Evolutionary conservation across 2,888 invertebrate genomes (phyloP).

Genomic region (Acanthococcus lagerstroemiae): DNA sequence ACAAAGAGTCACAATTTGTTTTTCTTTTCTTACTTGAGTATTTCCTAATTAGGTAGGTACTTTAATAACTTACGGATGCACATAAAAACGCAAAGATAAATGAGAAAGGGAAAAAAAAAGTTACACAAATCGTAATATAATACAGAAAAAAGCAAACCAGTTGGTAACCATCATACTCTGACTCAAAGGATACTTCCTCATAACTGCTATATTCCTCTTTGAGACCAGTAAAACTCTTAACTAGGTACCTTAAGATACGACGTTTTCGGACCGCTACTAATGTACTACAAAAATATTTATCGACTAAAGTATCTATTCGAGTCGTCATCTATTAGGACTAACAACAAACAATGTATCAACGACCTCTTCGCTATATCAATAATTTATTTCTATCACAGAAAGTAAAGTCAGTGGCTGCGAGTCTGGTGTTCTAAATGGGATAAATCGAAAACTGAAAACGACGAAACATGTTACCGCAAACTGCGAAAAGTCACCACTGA

Average conservation of each 20-base stretch:
- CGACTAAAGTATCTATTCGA: neutral
- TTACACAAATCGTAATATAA: neutral
- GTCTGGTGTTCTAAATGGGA: neutral
- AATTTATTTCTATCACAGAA: slow-evolving; percentile 26
- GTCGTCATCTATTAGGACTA: slow-evolving; percentile 19
- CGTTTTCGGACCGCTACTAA: neutral
- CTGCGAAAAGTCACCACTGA: slow-evolving; percentile 1
- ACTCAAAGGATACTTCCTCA: neutral
- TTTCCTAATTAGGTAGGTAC: no score
- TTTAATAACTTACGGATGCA: neutral
- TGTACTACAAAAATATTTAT: neutral
- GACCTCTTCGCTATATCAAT: slow-evolving; percentile 5
- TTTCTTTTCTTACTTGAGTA: no score
- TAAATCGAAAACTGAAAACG: neutral
- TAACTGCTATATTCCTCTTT: neutral
- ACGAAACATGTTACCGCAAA: neutral
- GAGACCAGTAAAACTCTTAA: neutral
- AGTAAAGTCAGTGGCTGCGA: slow-evolving; percentile 16
- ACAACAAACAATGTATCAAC: slow-evolving; percentile 13
- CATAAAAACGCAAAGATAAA: neutral
- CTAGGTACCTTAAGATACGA: neutral
- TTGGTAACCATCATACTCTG: slow-evolving; percentile 21
- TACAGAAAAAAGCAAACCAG: slow-evolving; percentile 9
- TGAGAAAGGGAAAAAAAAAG: slow-evolving; percentile 3
- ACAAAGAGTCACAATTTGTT: no score